Evolutionary conservation across 2,113 vertebrate genomes (phyloP).

Genomic region (Numida meleagris): DNA sequence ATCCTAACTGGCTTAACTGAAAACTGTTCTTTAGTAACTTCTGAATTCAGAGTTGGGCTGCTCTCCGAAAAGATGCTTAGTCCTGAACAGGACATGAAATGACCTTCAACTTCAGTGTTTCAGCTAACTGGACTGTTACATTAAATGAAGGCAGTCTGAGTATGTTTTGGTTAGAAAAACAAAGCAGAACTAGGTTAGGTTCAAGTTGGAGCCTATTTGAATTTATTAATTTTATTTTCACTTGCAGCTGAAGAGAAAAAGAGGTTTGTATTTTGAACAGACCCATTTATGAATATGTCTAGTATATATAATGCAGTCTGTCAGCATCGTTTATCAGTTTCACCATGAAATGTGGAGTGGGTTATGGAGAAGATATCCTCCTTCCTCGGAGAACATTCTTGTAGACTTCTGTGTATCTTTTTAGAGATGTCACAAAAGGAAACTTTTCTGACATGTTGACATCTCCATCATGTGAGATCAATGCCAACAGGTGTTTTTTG

Average conservation of each 20-base stretch:
- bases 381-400: not conserved
- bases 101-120: not conserved
- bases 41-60: not conserved
- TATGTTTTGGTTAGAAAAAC: not conserved
- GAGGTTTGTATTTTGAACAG: not conserved
- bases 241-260: not conserved
- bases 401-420: not conserved
- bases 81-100: not conserved
- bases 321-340: not conserved
- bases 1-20: not conserved
- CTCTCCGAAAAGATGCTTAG: not conserved
- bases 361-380: not conserved
- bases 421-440: not conserved
- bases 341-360: not conserved
- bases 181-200: not conserved
- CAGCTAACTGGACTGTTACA: not conserved
- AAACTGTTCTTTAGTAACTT: not conserved
- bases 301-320: not conserved
- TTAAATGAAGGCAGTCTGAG: not conserved
- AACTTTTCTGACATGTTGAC: not conserved
- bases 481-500: accelerated
- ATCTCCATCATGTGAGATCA: not conserved
- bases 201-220: not conserved
- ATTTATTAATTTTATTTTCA: not conserved
- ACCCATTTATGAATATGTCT: not conserved